A percentile compares a stretch with the other conserved stretches of the same genome.
Conservation (phyloP, 1,140 invertebrate species). For the Arctopsyche grandis region DNA sequence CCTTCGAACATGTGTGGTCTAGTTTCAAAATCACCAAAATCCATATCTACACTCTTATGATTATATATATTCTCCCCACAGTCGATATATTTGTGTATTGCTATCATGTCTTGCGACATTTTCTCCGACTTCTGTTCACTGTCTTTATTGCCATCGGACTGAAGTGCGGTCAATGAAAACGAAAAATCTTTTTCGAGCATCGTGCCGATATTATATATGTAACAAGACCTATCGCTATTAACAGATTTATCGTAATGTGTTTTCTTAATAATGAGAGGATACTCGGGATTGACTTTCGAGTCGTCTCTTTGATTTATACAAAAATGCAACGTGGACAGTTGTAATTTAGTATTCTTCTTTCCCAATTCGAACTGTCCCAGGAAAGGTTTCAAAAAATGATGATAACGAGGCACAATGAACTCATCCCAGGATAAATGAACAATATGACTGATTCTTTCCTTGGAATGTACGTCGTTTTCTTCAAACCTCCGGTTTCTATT, state of each 20-base stretch:
- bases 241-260: conserved; percentile 63
- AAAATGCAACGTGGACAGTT: conserved; percentile 60
- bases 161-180: conserved; percentile 56
- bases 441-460: conserved; percentile 66
- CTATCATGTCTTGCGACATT: conserved; percentile 56
- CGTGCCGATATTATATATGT: conserved; percentile 62
- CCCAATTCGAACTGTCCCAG: conserved; percentile 62
- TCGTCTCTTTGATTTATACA: conserved; percentile 65
- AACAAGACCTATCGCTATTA: conserved; percentile 57
- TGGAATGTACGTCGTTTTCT: conserved; percentile 61
- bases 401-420: conserved; percentile 70
- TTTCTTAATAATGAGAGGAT: conserved; percentile 64
- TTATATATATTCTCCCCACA: conserved; percentile 60
- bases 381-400: conserved; percentile 63
- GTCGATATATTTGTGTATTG: conserved; percentile 63
- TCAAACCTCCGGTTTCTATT: conserved; percentile 62
- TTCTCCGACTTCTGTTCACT: conserved; percentile 55
- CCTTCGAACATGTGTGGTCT: conserved; percentile 65
- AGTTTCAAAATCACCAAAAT: conserved; percentile 64
- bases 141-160: conserved; percentile 54
- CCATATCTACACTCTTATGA: conserved; percentile 57
- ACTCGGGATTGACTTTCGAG: conserved; percentile 61
- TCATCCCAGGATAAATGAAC: conserved; percentile 72
- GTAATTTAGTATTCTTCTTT: conserved; percentile 58
- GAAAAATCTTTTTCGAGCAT: conserved; percentile 63